phyloP scores from a whole-genome alignment of 2,888 invertebrate genomes.

The Pyrgus malvae region DNA sequence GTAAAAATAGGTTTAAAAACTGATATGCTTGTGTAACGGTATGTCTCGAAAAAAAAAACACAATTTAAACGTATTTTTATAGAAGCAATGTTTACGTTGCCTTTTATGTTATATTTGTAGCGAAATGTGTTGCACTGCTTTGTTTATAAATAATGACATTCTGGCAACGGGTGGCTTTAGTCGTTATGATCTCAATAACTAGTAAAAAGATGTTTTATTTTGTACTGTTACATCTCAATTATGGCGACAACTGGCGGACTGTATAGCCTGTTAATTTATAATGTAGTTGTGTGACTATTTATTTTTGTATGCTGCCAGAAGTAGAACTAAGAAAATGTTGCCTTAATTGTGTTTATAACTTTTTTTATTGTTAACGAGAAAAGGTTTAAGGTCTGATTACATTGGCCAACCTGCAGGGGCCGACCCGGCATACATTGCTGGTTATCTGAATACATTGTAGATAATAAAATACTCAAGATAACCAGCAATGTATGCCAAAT shows the following conservation, averaged over 20 bases:
- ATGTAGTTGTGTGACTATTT: slow-evolving; percentile 19
- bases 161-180: slow-evolving; percentile 60
- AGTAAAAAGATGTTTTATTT: neutral
- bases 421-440: too few species aligned
- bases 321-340: neutral
- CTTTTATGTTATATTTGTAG: slow-evolving; percentile 25
- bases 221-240: neutral
- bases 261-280: slow-evolving; percentile 7
- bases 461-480: too few species aligned
- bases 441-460: too few species aligned
- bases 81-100: slow-evolving; percentile 9
- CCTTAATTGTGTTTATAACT: slow-evolving; percentile 1
- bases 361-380: neutral
- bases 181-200: slow-evolving; percentile 46
- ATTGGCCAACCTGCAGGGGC: too few species aligned
- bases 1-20: neutral
- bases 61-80: neutral
- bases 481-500: too few species aligned
- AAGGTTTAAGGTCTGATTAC: too few species aligned
- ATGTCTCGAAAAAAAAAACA: neutral
- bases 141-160: slow-evolving; percentile 32
- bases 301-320: slow-evolving; percentile 16
- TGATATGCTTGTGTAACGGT: neutral
- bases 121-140: slow-evolving; percentile 19
- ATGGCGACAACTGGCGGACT: slow-evolving; percentile 9